Base-by-base conservation (phyloP, 2,888 invertebrate species). In the Hermaeophaga mercurialis region DNA sequence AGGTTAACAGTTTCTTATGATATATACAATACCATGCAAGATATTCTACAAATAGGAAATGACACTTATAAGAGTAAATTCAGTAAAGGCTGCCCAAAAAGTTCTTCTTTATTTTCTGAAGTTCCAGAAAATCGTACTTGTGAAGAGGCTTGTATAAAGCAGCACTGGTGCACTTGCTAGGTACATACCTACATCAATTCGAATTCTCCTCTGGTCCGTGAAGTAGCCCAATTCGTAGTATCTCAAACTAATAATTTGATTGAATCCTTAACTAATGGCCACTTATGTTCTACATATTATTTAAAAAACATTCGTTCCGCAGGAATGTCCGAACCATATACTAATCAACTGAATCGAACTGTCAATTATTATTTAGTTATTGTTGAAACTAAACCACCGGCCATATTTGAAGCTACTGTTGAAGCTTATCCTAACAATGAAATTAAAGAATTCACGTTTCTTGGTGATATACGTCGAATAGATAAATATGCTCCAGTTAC, bases 131-230 rank as follows among this genome's bases (percentile, higher is more conserved):
- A 83, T 63, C 81, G 91, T 12, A 86, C 87, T 1, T 92, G 92
- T 67, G 78, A 79, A 39, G 86, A 90, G 52, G 86, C 84, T 2
- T 82, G 81, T 0, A 85, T 92, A 46, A 80, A 81, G 5, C 81
- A 84, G 41, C 89, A 89, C 70, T 90, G 89, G 89, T 91, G 90
- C 70, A 85, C 88, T 52, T 91, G 91, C 67, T 82, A 84, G 56
- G 82, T 83, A 11, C 82, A 43, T 80, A 78, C 81, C 63, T 73
- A 80, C 11, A 71, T 82, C 45, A 77, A 79, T 58, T 66, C 70
- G 2, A 75, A 79, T 38, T 82, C 84, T 46, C 69, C 75, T 34
- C 78, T 82, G 26, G 85, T 84, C 4, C 69, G 76, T 11, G 79
- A 79, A 63, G 83, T 84, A 19, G 82, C 84, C 0, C 69, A 79